Conservation (phyloP, 2,888 invertebrate species). For the Amiota mariae region DNA sequence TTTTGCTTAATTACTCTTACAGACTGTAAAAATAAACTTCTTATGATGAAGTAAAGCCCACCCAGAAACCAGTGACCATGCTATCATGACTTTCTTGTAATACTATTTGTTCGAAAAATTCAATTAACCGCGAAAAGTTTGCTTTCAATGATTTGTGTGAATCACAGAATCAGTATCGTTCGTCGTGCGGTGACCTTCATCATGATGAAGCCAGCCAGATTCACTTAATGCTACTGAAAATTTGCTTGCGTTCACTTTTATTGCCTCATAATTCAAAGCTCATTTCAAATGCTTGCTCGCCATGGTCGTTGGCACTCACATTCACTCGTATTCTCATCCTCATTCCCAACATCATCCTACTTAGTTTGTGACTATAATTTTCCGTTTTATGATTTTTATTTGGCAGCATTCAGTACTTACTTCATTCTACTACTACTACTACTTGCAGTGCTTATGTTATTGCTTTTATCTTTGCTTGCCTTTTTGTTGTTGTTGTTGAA, state of each 20-base stretch:
- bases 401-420: not conserved
- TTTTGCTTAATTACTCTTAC: too few relatives aligned
- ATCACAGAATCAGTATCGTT: conserved; percentile 41
- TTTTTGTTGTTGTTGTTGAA: too few relatives aligned
- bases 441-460: not conserved
- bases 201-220: too few relatives aligned
- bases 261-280: conserved; percentile 13
- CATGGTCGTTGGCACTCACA: not conserved
- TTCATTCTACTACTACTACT: not conserved
- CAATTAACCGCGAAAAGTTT: conserved; percentile 60
- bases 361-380: conserved; percentile 50
- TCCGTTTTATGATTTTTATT: conserved; percentile 57
- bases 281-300: conserved; percentile 5
- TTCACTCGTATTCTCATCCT: not conserved
- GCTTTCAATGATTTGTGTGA: conserved; percentile 53
- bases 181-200: not conserved
- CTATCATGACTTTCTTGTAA: too few relatives aligned
- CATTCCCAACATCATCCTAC: conserved; percentile 23
- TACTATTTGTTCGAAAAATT: conserved; percentile 49
- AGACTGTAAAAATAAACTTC: too few relatives aligned
- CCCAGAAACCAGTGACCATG: too few relatives aligned
- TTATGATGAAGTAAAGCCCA: too few relatives aligned
- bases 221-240: not conserved
- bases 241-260: conserved; percentile 25
- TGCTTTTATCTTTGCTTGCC: too few relatives aligned